Evolutionary conservation across 2,888 invertebrate species (phyloP).

Genomic region (Aspidiotus rigidus): DNA sequence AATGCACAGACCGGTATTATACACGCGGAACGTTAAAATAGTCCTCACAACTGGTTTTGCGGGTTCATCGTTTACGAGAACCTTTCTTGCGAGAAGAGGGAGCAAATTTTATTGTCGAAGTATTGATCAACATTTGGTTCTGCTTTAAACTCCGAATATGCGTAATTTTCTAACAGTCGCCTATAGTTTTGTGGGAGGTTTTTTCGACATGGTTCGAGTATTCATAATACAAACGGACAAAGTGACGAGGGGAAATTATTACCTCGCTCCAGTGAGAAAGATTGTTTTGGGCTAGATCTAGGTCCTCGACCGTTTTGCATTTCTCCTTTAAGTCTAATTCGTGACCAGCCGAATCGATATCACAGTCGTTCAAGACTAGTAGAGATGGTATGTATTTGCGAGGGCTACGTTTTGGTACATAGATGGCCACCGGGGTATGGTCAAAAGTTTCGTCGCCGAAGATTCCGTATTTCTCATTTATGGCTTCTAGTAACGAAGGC

Average conservation of each 20-base stretch:
- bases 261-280: constrained; percentile 83
- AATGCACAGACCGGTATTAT: too few species aligned
- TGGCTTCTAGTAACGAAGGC: constrained; percentile 82
- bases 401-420: constrained; percentile 73
- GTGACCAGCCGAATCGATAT: constrained; percentile 81
- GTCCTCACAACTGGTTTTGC: too few species aligned
- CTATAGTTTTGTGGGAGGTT: too few species aligned
- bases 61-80: too few species aligned
- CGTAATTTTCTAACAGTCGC: not conserved
- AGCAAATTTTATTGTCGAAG: too few species aligned
- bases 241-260: constrained; percentile 40
- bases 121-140: too few species aligned
- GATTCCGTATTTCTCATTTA: constrained; percentile 75
- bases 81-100: too few species aligned
- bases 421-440: constrained; percentile 70
- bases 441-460: constrained; percentile 47
- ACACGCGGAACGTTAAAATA: too few species aligned
- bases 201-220: too few species aligned
- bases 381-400: constrained; percentile 60
- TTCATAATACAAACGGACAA: too few species aligned
- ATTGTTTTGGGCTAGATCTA: constrained; percentile 88
- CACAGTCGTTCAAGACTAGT: constrained; percentile 81
- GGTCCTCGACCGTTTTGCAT: constrained; percentile 81
- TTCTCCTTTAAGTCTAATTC: constrained; percentile 67
- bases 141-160: not conserved